Conservation (phyloP, 1,140 invertebrate genomes). For the Drosophila asahinai region DNA sequence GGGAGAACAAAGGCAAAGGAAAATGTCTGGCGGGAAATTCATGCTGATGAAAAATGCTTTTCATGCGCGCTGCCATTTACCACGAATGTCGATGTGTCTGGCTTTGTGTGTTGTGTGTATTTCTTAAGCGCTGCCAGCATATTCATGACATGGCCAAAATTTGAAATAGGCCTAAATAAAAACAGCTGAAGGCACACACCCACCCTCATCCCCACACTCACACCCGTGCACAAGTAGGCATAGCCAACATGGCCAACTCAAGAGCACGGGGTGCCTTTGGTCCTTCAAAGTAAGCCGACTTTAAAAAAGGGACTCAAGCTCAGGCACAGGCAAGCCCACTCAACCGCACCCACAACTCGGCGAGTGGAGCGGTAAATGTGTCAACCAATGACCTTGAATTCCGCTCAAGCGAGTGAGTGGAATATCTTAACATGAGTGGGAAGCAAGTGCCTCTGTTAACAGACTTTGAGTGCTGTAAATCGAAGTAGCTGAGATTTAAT, state of each 20-base stretch:
- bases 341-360: constrained; percentile 72
- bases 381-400: constrained; percentile 76
- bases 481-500: constrained; percentile 17
- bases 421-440: background rate
- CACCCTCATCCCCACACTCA: background rate
- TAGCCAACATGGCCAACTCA: constrained; percentile 14
- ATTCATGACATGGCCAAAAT: constrained; percentile 77
- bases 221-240: constrained; percentile 10
- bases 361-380: constrained; percentile 68
- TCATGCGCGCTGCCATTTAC: constrained; percentile 76
- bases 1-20: constrained; percentile 66
- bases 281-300: constrained; percentile 27
- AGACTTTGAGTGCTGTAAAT: background rate
- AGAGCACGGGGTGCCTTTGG: constrained; percentile 8
- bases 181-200: constrained; percentile 40
- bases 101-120: constrained; percentile 38
- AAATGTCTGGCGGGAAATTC: constrained; percentile 76
- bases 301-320: constrained; percentile 18
- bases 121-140: constrained; percentile 57
- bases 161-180: constrained; percentile 67
- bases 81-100: constrained; percentile 60
- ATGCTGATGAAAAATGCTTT: constrained; percentile 82
- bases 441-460: constrained; percentile 8
- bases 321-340: constrained; percentile 42
- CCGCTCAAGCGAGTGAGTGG: constrained; percentile 36